Evolutionary conservation across 30 jellyfish, hydroid and myxozoan genomes (phyloP), one percentile per base, ranked within the genome.

Genomic region (Aurelia sp.): DNA sequence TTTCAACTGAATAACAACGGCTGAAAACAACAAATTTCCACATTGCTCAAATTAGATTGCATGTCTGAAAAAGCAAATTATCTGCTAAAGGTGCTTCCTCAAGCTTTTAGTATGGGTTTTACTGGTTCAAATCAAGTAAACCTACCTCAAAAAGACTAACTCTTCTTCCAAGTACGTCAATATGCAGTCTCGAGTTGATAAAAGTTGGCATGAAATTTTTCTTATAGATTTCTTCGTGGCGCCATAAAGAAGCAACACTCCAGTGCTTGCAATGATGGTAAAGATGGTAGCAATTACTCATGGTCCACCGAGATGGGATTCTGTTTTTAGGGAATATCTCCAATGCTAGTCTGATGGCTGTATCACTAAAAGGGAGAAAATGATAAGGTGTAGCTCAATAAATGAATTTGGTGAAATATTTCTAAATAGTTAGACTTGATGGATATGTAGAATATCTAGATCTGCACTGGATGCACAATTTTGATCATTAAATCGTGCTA

Each of bases 121-220:
- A 9, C 13, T 44, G 16, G 9, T 44, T 2, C 15, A 7, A 48
- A 71, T 20, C 15, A 48, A 18, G 16, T 7, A 15, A 6, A 17
- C 38, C 16, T 66, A 84, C 93, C 93, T 84, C 93, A 66, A 84
- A 9, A 1, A 84, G 82, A 13, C 71, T 69, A 58, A 84, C 33
- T 17, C 74, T 84, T 63, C 93, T 72, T 35, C 93, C 93, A 19
- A 84, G 50, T 22, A 84, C 57, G 3, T 84, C 64, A 24, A 84
- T 50, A 30, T 84, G 74, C 58, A 84, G 58, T 31, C 60, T 63
- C 11, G 93, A 72, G 18, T 68, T 52, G 64, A 84, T 44, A 35
- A 72, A 55, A 4, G 70, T 84, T 18, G 93, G 93, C 75, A 84
- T 38, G 62, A 84, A 73, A 62, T 73, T 72, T 5, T 59, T 61